Evolutionary conservation across 2,113 vertebrate genomes (phyloP).

Genomic region (Pithys albifrons): DNA sequence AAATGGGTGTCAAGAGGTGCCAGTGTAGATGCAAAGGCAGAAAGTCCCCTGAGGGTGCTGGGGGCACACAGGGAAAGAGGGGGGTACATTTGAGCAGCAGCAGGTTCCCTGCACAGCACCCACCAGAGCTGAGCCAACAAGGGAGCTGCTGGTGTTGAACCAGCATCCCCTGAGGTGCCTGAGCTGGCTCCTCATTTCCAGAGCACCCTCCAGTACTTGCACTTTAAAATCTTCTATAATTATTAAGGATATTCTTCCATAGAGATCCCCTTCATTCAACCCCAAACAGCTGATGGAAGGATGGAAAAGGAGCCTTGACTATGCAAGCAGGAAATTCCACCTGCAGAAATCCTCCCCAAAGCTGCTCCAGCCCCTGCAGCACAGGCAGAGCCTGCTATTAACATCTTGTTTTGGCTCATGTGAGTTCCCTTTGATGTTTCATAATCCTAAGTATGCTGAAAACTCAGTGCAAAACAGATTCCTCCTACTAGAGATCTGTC

Average conservation of each 20-base stretch:
- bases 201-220: background rate
- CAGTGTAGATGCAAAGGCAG: fast-evolving
- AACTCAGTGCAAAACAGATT: slow-evolving; percentile 8
- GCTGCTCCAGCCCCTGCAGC: background rate
- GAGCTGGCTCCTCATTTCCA: background rate
- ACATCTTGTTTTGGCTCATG: background rate
- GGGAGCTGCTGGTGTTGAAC: background rate
- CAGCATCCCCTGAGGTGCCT: background rate
- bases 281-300: background rate
- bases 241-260: background rate
- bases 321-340: background rate
- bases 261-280: background rate
- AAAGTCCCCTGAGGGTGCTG: fast-evolving
- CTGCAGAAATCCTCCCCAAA: background rate
- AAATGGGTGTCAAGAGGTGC: fast-evolving
- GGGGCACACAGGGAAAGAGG: fast-evolving
- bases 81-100: fast-evolving
- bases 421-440: background rate
- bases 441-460: background rate
- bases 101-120: background rate
- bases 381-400: background rate
- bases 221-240: background rate
- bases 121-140: fast-evolving
- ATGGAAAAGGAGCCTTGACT: background rate
- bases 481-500: background rate